Evolutionary conservation across 2,113 vertebrate genomes (phyloP).

Genomic region (Python bivittatus): DNA sequence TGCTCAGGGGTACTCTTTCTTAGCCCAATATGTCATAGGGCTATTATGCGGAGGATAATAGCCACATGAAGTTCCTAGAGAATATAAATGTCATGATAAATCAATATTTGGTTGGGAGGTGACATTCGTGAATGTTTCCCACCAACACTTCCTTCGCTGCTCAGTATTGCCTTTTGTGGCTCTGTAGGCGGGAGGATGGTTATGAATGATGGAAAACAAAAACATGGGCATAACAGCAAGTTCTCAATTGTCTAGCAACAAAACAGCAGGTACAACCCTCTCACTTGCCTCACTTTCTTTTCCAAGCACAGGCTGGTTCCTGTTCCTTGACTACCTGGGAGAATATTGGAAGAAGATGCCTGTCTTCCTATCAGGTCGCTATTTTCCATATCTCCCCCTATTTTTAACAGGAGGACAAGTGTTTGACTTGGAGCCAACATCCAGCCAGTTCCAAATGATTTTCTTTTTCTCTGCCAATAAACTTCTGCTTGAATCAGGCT

Average conservation of each 20-base stretch:
- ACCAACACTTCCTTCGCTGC: not conserved
- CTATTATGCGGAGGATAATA: not conserved
- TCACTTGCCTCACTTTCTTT: not conserved
- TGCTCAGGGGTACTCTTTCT: not conserved
- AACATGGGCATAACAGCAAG: constrained; percentile 31
- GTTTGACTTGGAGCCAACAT: constrained; percentile 5
- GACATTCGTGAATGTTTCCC: not conserved
- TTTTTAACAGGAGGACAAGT: constrained; percentile 13
- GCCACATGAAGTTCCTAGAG: not conserved
- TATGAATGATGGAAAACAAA: constrained; percentile 53
- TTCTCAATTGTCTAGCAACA: constrained; percentile 47
- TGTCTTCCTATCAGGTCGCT: not conserved
- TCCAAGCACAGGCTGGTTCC: constrained; percentile 24
- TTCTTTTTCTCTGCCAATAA: not conserved
- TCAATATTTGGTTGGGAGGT: not conserved
- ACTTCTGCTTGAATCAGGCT: not conserved
- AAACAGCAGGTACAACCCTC: not conserved
- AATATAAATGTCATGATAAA: not conserved
- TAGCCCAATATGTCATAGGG: not conserved
- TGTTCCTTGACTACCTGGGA: constrained; percentile 44
- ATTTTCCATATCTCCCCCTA: constrained; percentile 21
- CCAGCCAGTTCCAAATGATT: not conserved
- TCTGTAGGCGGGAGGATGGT: not conserved
- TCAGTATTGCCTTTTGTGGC: not conserved
- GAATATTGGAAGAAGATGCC: constrained; percentile 1